These are phyloP conservation scores for Colletes latitarsis DNA, from an alignment of 1,140 invertebrate species.

Conservation along the genomic window DNA sequence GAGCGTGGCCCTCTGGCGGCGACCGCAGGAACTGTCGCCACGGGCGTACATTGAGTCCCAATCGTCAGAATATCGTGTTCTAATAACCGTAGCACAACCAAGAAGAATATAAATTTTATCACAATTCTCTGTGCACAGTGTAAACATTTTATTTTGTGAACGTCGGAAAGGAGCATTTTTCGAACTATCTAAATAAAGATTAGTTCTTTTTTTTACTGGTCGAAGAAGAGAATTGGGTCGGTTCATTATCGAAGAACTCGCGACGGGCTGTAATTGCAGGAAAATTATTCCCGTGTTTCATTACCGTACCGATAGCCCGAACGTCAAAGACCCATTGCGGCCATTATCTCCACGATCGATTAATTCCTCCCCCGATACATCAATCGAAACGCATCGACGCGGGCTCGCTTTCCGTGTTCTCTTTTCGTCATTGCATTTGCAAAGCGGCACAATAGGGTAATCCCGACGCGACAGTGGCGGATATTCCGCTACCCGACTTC, in stretches of 20 bases:
- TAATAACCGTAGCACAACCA: no score
- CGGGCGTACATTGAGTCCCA: no score
- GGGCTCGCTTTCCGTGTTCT: not conserved
- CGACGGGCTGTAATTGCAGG: slow-evolving; percentile 15
- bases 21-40: no score
- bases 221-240: no score
- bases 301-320: not conserved
- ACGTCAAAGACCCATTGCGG: not conserved
- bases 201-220: no score
- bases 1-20: no score
- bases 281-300: slow-evolving; percentile 37
- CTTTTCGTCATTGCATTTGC: slow-evolving; percentile 9
- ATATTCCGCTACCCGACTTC: not conserved
- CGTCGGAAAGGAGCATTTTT: no score
- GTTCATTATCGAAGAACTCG: slow-evolving; percentile 10
- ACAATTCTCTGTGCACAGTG: no score
- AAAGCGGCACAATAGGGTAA: slow-evolving; percentile 18
- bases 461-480: not conserved
- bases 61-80: no score
- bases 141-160: no score
- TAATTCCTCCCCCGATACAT: slow-evolving; percentile 35
- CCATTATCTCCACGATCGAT: slow-evolving; percentile 35
- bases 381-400: not conserved
- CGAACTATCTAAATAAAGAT: no score
- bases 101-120: no score